Conservation (phyloP, 2,797 vertebrate species). For the Falco berigora region DNA sequence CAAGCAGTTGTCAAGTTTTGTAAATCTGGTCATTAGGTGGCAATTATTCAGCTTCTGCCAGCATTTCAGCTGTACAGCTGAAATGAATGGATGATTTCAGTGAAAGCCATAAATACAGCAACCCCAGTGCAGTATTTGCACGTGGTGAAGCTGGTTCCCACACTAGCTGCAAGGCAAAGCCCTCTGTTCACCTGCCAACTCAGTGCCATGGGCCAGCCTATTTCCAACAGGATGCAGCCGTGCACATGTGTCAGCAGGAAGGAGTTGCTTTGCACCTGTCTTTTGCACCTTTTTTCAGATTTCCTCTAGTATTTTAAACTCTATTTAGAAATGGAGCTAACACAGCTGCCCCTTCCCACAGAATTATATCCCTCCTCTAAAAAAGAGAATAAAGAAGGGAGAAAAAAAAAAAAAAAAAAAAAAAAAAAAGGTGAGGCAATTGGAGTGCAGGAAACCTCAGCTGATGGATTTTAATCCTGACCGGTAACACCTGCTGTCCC, state of each 20-base stretch:
- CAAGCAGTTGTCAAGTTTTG: neutral
- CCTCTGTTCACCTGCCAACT: conserved; percentile 19
- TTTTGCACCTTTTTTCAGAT: neutral
- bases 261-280: conserved; percentile 2
- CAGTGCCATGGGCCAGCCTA: neutral
- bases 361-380: neutral
- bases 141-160: neutral
- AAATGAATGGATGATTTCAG: neutral
- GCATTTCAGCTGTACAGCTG: neutral
- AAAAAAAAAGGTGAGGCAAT: neutral
- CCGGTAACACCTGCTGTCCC: conserved; percentile 36
- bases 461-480: neutral
- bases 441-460: neutral
- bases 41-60: neutral
- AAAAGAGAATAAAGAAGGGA: neutral
- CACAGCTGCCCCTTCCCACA: neutral
- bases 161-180: neutral
- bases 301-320: conserved; percentile 36
- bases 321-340: neutral
- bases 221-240: conserved; percentile 35
- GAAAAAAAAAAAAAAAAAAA: too few relatives aligned
- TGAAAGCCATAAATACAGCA: neutral
- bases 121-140: neutral
- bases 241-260: neutral
- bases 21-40: neutral